Evolutionary conservation across 2,888 invertebrate genomes (phyloP).

Genomic region (Drosophila mulleri): DNA sequence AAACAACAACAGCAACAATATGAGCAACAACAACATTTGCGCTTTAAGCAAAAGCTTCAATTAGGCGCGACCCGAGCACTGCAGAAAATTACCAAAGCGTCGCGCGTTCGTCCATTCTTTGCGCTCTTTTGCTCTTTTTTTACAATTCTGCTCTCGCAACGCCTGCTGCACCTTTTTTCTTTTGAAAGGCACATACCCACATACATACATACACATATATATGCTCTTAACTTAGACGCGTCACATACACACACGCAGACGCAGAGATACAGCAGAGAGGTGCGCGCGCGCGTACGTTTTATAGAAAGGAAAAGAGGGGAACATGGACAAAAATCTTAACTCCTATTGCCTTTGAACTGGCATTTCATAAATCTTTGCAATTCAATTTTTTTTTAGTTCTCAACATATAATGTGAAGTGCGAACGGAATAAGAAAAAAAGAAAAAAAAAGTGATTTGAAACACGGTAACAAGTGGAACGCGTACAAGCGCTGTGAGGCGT

Average conservation of each 20-base stretch:
- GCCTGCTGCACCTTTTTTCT: slow-evolving; percentile 75
- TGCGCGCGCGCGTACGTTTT: slow-evolving; percentile 29
- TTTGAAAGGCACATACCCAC: slow-evolving; percentile 59
- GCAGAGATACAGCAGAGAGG: slow-evolving; percentile 9
- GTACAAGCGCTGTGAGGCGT: slow-evolving; percentile 23
- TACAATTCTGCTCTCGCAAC: slow-evolving; percentile 35
- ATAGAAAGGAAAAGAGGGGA: background rate
- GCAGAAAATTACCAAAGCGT: slow-evolving; percentile 36
- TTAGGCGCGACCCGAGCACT: slow-evolving; percentile 44
- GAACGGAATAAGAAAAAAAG: slow-evolving; percentile 25
- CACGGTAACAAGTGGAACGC: slow-evolving; percentile 34
- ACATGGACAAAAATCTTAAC: slow-evolving; percentile 33
- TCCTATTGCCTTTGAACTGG: slow-evolving; percentile 39
- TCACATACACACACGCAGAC: slow-evolving; percentile 23
- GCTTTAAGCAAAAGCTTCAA: slow-evolving; percentile 40
- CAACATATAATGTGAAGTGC: slow-evolving; percentile 40
- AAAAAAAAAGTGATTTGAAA: slow-evolving; percentile 42
- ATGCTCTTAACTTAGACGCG: slow-evolving; percentile 5
- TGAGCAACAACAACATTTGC: slow-evolving; percentile 2
- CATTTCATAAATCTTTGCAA: slow-evolving; percentile 54
- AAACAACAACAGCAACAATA: slow-evolving; percentile 14
- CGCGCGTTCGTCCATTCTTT: slow-evolving; percentile 24
- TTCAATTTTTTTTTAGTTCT: slow-evolving; percentile 28
- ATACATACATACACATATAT: slow-evolving; percentile 5
- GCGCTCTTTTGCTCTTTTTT: slow-evolving; percentile 27